phyloP scores from a whole-genome alignment of 1,140 invertebrate genomes.

The Musca domestica region DNA sequence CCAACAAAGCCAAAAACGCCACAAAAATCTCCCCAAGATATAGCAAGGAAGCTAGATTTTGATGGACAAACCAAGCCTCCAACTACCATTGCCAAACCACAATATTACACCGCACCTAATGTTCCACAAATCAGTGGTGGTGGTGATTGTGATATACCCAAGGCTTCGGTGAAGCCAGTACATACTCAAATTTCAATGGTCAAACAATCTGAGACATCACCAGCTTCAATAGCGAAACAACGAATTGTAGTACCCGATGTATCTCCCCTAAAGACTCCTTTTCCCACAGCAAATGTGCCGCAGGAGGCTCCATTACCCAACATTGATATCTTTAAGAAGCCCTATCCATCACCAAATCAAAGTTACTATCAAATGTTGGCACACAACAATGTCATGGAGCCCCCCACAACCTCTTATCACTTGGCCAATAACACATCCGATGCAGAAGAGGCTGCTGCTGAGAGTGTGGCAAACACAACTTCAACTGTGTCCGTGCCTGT shows the following conservation, averaged over 20 bases:
- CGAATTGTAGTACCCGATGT: constrained; percentile 4
- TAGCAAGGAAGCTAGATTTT: constrained; percentile 23
- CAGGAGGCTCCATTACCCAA: constrained; percentile 22
- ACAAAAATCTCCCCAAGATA: constrained; percentile 23
- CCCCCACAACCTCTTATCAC: not conserved
- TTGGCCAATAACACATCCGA: not conserved
- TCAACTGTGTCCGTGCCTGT: not conserved
- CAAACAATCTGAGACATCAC: no score
- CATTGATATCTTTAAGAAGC: constrained; percentile 23
- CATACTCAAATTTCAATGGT: no score
- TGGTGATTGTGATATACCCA: not conserved
- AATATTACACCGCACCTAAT: not conserved
- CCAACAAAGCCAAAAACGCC: constrained; percentile 15
- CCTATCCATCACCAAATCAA: constrained; percentile 6
- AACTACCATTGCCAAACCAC: not conserved
- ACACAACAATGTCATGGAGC: not conserved
- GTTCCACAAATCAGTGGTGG: no score
- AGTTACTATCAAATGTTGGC: no score
- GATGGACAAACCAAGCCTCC: not conserved
- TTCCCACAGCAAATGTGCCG: constrained; percentile 20
- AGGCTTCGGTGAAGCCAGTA: not conserved
- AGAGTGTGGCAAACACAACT: not conserved
- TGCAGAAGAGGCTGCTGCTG: not conserved
- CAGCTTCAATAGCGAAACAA: not conserved
- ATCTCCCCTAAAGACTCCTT: constrained; percentile 22